Conservation (phyloP, 2,797 vertebrate species). For the Clarias pachynema region DNA sequence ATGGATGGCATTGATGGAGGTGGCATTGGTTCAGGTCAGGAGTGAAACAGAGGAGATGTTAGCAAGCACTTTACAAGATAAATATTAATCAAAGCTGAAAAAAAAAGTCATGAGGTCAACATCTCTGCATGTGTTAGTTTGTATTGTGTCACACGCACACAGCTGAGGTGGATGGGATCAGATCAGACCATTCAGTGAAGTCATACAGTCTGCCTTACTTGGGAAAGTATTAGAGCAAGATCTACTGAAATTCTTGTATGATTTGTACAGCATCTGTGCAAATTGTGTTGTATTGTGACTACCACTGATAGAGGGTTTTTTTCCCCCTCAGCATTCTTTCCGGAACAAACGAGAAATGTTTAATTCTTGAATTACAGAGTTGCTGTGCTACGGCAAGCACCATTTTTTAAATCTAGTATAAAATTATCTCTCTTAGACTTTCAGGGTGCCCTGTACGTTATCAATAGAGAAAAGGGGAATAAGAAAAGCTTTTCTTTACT, state of each 20-base stretch:
- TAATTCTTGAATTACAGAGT: not conserved
- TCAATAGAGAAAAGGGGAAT: not conserved
- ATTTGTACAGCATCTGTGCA: not conserved
- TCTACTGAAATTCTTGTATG: not conserved
- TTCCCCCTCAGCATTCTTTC: not conserved
- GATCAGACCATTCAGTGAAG: not conserved
- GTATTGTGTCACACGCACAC: constrained; percentile 9
- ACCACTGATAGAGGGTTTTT: not conserved
- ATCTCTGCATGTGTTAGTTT: constrained; percentile 3
- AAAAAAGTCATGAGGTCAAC: constrained; percentile 27
- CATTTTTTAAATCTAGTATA: not conserved
- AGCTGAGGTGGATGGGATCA: not conserved
- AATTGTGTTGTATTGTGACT: not conserved
- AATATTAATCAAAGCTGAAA: constrained; percentile 29
- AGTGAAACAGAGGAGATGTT: constrained; percentile 26
- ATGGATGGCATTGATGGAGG: constrained; percentile 38
- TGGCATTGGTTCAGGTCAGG: constrained; percentile 31
- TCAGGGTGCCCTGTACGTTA: not conserved
- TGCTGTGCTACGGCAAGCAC: not conserved
- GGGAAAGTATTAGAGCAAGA: not conserved
- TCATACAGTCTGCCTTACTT: not conserved
- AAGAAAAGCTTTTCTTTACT: not conserved
- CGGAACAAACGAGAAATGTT: not conserved
- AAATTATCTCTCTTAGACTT: not conserved
- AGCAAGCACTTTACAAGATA: constrained; percentile 33